phyloP scores from a whole-genome alignment of 2,797 vertebrate species.

The Garrulus glandarius region DNA sequence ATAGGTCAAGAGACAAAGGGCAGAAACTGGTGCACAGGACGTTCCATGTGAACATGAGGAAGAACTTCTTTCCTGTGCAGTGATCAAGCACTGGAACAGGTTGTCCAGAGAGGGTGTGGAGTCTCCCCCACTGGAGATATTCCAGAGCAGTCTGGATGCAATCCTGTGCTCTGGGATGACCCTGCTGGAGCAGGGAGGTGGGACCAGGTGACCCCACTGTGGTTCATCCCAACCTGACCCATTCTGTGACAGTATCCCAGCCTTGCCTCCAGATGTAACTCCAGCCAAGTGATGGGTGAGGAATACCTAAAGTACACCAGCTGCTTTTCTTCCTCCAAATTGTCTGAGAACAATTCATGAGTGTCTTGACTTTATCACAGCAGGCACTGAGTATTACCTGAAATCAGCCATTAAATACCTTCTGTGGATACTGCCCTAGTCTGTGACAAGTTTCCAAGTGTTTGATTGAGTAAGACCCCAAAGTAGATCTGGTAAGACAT shows the following conservation, averaged over 20 bases:
- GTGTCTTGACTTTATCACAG: neutral
- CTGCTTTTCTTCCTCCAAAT: neutral
- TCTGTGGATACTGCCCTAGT: neutral
- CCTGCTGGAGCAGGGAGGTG: neutral
- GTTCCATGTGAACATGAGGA: accelerated
- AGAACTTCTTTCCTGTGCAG: neutral
- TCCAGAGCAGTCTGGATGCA: neutral
- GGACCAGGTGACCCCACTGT: neutral
- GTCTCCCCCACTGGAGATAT: neutral
- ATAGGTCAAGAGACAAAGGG: neutral
- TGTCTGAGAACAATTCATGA: neutral
- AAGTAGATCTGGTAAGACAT: neutral
- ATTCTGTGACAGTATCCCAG: neutral
- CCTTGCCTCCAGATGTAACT: neutral
- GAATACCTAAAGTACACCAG: neutral
- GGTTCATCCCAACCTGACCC: neutral
- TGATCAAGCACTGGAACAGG: neutral
- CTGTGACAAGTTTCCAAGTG: neutral
- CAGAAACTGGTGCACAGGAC: neutral
- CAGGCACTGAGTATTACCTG: neutral
- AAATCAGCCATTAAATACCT: neutral
- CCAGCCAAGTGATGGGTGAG: neutral
- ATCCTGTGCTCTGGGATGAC: neutral
- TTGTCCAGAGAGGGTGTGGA: neutral
- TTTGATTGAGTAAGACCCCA: neutral